phyloP scores from a whole-genome alignment of 2,797 vertebrate species.

The Malacoraja senta region DNA sequence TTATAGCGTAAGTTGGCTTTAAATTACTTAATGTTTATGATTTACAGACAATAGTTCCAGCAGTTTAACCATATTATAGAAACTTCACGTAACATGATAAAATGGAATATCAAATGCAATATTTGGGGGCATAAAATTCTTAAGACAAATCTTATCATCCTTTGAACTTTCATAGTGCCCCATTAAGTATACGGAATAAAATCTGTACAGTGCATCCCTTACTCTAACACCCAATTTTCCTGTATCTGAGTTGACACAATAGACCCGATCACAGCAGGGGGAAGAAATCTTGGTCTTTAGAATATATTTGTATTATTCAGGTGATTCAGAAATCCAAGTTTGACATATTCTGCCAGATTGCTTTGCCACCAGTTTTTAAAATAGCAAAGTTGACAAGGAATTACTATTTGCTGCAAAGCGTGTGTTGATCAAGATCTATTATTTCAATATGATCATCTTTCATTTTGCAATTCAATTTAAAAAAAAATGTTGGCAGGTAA shows the following conservation, averaged over 20 bases:
- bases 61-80: constrained; percentile 19
- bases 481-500: background rate
- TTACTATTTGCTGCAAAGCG: background rate
- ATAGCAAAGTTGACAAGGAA: background rate
- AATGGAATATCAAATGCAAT: constrained; percentile 27
- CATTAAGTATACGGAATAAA: constrained; percentile 1
- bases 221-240: background rate
- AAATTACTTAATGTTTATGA: constrained; percentile 10
- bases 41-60: constrained; percentile 20
- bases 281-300: constrained; percentile 6
- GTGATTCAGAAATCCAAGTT: background rate
- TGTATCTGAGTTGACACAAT: background rate
- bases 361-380: background rate
- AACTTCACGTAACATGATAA: constrained; percentile 25
- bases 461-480: constrained; percentile 2
- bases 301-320: background rate
- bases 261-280: background rate
- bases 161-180: constrained; percentile 29
- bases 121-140: background rate
- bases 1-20: constrained; percentile 12
- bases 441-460: constrained; percentile 4
- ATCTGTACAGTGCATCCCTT: constrained; percentile 7
- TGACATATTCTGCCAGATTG: background rate
- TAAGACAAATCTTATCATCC: background rate
- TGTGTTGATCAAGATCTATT: background rate